Base-by-base conservation (phyloP, 2,797 vertebrate species). In the Centroberyx gerrardi region DNA sequence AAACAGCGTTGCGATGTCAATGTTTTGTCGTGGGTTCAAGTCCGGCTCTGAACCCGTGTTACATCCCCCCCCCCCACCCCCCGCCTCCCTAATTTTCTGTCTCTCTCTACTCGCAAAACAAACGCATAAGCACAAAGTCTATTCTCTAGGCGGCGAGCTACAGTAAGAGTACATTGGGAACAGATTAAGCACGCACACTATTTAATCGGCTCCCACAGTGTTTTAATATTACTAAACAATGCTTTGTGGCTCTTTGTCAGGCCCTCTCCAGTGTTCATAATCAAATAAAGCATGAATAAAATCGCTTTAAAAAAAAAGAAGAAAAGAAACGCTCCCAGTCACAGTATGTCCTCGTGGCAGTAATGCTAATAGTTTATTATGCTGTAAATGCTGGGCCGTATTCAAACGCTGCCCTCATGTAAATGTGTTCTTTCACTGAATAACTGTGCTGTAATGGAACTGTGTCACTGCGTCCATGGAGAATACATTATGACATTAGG, bases 281-380 rank as follows among this genome's bases (percentile, higher is more conserved):
- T 90, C 78, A 84, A 88, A 88, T 84, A 82, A 90, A 79, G 67
- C 14, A 3, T 58, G 58, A 84, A 84, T 88, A 67, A 83, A 78
- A 86, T 74, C 0, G 0, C 66, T 71, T 42, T 0, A 15, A 13
- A 42, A 31, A 40, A 38, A 42, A 44, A 27, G 68, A 44, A 22
- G 22, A 27, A 72, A 44, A 46, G 17, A 68, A 75, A 76, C 59
- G 74, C 78, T 70, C 33, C 51, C 33, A 3, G 64, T 82, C 74
- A 71, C 74, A 86, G 66, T 6, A 51, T 56, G 75, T 82, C 63
- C 79, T 85, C 14, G 17, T 76, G 71, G 66, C 22, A 1, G 80
- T 76, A 77, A 88, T 78, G 69, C 84, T 90, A 86, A 90, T 88
- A 65, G 81, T 86, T 82, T 64, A 88, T 92, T 86, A 85, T 74